phyloP scores from a whole-genome alignment of 2,113 vertebrate genomes.

The Pavo muticus region DNA sequence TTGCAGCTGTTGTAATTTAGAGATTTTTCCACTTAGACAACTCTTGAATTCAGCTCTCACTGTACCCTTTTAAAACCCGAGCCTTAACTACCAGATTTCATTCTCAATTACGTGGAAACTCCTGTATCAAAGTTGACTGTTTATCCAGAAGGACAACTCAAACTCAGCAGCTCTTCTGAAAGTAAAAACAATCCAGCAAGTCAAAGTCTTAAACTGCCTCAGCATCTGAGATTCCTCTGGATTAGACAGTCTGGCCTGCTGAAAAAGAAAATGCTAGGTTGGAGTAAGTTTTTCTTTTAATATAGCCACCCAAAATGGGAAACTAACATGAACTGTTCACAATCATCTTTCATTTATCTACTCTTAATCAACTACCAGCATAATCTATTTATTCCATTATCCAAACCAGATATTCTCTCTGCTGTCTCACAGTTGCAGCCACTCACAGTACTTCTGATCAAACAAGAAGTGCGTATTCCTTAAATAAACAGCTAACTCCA shows the following conservation, averaged over 20 bases:
- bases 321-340: accelerated
- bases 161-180: neutral
- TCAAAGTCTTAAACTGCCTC: neutral
- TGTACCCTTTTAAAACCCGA: neutral
- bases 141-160: neutral
- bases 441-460: neutral
- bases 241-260: neutral
- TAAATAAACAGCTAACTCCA: neutral
- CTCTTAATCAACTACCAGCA: neutral
- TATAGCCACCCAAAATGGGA: neutral
- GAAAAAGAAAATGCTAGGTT: neutral
- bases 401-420: neutral
- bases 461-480: neutral
- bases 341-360: neutral
- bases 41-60: neutral
- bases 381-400: neutral
- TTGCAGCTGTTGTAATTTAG: neutral
- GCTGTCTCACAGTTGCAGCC: neutral
- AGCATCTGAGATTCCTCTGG: neutral
- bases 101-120: neutral
- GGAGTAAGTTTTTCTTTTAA: neutral
- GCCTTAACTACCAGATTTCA: neutral
- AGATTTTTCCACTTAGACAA: neutral
- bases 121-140: neutral
- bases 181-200: neutral